A percentile compares a stretch with the other conserved stretches of the same genome.
Conservation (phyloP, 2,888 invertebrate species). For the Amaurobius ferox region DNA sequence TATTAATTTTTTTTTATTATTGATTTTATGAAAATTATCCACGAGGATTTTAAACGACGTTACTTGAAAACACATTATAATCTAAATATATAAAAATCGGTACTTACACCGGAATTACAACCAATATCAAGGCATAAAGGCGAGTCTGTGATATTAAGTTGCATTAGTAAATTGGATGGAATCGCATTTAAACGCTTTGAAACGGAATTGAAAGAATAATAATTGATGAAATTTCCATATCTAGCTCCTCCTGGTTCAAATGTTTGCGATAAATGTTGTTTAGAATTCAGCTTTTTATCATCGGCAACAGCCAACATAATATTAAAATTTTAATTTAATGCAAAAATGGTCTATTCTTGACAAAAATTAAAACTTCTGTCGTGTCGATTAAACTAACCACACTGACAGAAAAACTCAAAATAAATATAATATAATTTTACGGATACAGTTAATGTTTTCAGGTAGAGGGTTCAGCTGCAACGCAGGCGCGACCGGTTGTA, state of each 20-base stretch:
- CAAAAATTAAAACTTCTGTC: no score
- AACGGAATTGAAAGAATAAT: slow-evolving; percentile 88
- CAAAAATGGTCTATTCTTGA: no score
- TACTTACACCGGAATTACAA: slow-evolving; percentile 85
- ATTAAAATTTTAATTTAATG: no score
- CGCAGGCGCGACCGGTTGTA: no score
- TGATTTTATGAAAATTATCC: background rate
- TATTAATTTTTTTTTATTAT: background rate
- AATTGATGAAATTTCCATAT: slow-evolving; percentile 91
- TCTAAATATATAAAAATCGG: background rate
- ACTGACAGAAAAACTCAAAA: no score
- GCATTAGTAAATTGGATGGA: slow-evolving; percentile 80
- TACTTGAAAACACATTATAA: background rate
- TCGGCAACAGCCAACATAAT: no score
- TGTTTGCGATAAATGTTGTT: no score
- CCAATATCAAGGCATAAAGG: slow-evolving; percentile 84
- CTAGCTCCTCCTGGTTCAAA: slow-evolving; percentile 83
- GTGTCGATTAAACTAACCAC: no score
- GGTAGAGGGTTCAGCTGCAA: no score
- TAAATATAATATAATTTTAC: no score
- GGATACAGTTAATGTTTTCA: no score
- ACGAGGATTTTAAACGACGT: background rate
- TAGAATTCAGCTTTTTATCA: no score
- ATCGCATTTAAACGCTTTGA: slow-evolving; percentile 82
- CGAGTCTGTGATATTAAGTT: slow-evolving; percentile 76